phyloP scores from a whole-genome alignment of 2,797 vertebrate species.

The Buceros bicornis region DNA sequence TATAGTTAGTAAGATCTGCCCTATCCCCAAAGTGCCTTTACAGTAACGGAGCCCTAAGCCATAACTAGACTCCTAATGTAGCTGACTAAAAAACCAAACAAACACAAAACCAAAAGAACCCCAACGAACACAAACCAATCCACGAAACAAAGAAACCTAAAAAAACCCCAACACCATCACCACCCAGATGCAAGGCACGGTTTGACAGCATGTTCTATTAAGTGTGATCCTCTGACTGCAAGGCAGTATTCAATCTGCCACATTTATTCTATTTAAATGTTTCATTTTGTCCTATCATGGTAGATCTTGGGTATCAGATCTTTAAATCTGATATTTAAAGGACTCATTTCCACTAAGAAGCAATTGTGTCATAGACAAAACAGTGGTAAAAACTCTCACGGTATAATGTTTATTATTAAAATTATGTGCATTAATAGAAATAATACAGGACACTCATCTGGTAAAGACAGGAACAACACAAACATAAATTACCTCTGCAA shows the following conservation, averaged over 20 bases:
- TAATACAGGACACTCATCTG: neutral
- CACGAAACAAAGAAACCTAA: neutral
- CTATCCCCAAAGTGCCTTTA: neutral
- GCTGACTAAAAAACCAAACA: neutral
- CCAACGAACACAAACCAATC: neutral
- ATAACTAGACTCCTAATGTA: accelerated
- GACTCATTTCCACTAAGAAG: neutral
- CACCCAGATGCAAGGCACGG: neutral
- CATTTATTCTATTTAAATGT: neutral
- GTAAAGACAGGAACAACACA: neutral
- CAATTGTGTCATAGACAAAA: neutral
- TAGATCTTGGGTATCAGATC: neutral
- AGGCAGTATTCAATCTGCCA: neutral
- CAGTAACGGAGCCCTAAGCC: neutral
- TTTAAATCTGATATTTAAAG: neutral
- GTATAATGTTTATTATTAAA: neutral
- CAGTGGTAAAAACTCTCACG: neutral
- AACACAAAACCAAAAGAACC: too few relatives aligned
- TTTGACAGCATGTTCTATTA: neutral
- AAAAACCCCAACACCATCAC: neutral
- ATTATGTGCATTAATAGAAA: neutral
- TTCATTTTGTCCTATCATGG: neutral
- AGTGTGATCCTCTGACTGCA: neutral
- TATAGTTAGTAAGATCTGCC: neutral
- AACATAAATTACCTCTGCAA: neutral